Evolutionary conservation across 2,797 vertebrate species (phyloP).

Genomic region (Urocyon cinereoargenteus): DNA sequence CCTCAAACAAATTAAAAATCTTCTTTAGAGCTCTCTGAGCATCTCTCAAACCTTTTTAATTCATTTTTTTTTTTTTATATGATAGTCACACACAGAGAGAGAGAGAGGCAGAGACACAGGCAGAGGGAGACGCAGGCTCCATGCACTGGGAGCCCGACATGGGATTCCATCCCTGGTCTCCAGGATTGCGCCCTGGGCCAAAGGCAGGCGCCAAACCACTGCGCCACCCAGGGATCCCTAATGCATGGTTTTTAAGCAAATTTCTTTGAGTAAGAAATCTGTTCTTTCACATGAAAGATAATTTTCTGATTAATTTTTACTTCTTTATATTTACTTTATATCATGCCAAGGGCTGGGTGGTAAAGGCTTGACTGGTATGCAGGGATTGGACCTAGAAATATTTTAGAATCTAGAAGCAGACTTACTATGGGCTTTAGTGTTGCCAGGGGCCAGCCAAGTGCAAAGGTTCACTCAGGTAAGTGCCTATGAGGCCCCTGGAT

Average conservation of each 20-base stretch:
- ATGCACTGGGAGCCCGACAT: too few species aligned
- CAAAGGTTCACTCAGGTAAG: background rate
- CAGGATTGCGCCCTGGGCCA: too few species aligned
- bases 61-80: too few species aligned
- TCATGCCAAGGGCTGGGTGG: background rate
- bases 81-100: too few species aligned
- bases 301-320: slow-evolving; percentile 52
- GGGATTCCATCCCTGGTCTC: too few species aligned
- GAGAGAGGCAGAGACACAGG: too few species aligned
- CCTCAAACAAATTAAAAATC: slow-evolving; percentile 8
- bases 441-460: background rate
- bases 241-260: background rate
- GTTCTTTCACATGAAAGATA: background rate
- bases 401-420: background rate
- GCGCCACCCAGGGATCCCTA: background rate
- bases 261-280: background rate
- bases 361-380: background rate
- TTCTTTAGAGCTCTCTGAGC: background rate
- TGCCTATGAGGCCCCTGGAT: background rate
- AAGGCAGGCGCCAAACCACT: too few species aligned
- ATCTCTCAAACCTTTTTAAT: background rate
- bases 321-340: slow-evolving; percentile 11
- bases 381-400: background rate
- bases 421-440: background rate
- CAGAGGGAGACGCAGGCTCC: too few species aligned